Evolutionary conservation across 2,888 invertebrate genomes (phyloP).

Genomic region (Anticlea derivata): DNA sequence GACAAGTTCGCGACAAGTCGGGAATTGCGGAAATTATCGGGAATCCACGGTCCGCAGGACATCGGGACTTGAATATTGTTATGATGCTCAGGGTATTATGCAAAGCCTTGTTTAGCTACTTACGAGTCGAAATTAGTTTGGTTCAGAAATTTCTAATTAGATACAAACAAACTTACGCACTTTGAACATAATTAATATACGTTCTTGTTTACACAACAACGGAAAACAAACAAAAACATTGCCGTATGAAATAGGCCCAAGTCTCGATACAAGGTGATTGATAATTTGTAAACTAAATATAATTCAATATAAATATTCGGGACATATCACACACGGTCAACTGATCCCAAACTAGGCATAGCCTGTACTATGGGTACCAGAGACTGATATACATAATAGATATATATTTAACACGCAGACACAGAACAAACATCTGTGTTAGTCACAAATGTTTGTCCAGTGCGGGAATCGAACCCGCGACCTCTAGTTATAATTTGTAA

Average conservation of each 20-base stretch:
- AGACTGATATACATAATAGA: too few relatives aligned
- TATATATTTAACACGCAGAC: too few relatives aligned
- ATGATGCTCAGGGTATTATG: constrained; percentile 8
- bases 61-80: constrained; percentile 9
- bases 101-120: constrained; percentile 16
- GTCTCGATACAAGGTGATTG: too few relatives aligned
- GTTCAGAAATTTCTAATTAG: constrained; percentile 10
- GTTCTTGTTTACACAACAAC: not conserved
- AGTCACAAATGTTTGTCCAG: too few relatives aligned
- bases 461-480: too few relatives aligned
- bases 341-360: too few relatives aligned
- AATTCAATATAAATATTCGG: too few relatives aligned
- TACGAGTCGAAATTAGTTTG: constrained; percentile 6
- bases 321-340: too few relatives aligned
- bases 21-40: constrained; percentile 21
- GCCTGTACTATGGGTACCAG: too few relatives aligned
- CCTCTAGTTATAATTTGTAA: too few relatives aligned
- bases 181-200: not conserved
- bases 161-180: constrained; percentile 11
- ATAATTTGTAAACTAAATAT: too few relatives aligned
- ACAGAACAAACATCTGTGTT: too few relatives aligned
- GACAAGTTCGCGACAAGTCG: constrained; percentile 16
- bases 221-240: not conserved
- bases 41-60: constrained; percentile 4
- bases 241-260: not conserved